Evolutionary conservation across 2,113 vertebrate species (phyloP).

Genomic region (Tyto alba): DNA sequence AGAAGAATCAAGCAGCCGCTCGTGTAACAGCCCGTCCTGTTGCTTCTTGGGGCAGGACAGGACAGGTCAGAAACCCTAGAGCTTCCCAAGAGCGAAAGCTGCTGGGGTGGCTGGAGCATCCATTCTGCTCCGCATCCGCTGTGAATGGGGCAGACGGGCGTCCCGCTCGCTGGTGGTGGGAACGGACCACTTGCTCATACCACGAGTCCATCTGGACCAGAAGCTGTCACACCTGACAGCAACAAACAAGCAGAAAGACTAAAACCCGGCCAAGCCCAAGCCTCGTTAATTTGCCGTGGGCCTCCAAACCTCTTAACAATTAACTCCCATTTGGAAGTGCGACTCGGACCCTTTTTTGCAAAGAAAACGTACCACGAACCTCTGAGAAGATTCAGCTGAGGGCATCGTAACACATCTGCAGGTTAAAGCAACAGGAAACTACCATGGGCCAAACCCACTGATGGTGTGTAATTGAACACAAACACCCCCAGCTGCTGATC

Average conservation of each 20-base stretch:
- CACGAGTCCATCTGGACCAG: fast-evolving
- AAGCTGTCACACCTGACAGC: neutral
- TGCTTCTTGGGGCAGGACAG: neutral
- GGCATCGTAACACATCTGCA: fast-evolving
- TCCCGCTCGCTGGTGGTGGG: neutral
- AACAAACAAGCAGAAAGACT: neutral
- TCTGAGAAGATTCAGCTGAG: neutral
- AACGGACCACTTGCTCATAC: neutral
- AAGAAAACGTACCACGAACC: fast-evolving
- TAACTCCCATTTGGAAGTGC: neutral
- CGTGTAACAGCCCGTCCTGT: neutral
- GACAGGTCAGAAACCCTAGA: neutral
- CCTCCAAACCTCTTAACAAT: neutral
- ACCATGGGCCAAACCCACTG: neutral
- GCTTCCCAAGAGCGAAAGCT: neutral
- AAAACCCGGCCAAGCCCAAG: fast-evolving
- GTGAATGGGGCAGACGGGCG: neutral
- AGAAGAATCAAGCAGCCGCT: neutral
- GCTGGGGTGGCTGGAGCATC: neutral
- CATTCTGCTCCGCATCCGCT: neutral
- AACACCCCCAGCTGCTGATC: neutral
- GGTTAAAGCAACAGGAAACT: neutral
- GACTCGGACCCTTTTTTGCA: fast-evolving
- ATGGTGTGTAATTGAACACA: neutral
- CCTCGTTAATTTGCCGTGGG: neutral